Evolutionary conservation across 1,140 invertebrate genomes (phyloP).

Genomic region (Zaprionus gabonicus): DNA sequence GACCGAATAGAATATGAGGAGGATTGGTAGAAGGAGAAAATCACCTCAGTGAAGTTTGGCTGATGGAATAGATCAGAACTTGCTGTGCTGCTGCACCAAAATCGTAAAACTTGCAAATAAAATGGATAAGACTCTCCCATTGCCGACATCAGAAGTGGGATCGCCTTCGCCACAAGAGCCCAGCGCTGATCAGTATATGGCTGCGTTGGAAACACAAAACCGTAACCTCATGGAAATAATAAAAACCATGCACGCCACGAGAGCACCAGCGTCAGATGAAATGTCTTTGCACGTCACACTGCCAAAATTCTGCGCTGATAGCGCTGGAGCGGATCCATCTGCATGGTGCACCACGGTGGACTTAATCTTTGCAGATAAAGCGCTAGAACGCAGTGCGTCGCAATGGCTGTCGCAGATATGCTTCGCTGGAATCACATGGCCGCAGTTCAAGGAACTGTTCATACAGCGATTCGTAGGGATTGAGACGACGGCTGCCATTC

Average conservation of each 20-base stretch:
- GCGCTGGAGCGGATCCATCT: neutral
- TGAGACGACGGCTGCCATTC: too few species aligned
- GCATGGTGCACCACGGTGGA: too few species aligned
- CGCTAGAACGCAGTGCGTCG: too few species aligned
- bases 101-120: neutral
- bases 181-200: neutral
- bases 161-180: conserved; percentile 1
- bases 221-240: neutral
- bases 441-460: too few species aligned
- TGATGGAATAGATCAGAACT: neutral
- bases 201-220: neutral
- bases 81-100: neutral
- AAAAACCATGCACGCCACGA: neutral
- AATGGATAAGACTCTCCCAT: neutral
- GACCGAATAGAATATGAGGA: too few species aligned
- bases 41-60: too few species aligned
- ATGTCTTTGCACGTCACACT: neutral
- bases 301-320: neutral
- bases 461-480: too few species aligned
- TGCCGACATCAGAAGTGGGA: neutral
- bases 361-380: too few species aligned
- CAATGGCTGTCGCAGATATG: too few species aligned
- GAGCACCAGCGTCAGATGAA: conserved; percentile 2
- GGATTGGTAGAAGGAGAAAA: too few species aligned
- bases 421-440: too few species aligned